Evolutionary conservation across 1,140 invertebrate genomes (phyloP).

Genomic region (Theocolax elegans): DNA sequence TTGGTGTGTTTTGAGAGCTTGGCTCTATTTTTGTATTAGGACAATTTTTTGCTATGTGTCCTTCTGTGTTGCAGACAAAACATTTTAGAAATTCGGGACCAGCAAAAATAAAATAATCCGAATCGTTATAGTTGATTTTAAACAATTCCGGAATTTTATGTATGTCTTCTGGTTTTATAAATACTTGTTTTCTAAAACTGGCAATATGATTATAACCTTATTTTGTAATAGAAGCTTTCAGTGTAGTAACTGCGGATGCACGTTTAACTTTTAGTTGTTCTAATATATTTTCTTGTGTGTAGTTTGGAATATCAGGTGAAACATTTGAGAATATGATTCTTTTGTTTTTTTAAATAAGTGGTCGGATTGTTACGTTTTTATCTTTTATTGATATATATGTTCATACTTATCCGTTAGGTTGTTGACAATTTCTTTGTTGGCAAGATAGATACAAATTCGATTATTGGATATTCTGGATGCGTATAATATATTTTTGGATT

Average conservation of each 20-base stretch:
- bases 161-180: background rate
- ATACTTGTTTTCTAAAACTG: background rate
- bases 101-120: background rate
- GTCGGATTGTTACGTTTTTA: too few species aligned
- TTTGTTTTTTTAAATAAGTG: background rate
- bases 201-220: background rate
- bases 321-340: background rate
- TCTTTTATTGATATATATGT: too few species aligned
- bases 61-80: background rate
- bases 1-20: background rate
- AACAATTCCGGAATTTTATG: background rate
- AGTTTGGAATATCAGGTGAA: too few species aligned
- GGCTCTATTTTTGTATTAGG: background rate
- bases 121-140: background rate
- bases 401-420: too few species aligned
- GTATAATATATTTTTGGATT: too few species aligned
- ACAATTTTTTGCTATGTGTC: background rate
- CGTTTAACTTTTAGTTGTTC: background rate
- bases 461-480: too few species aligned
- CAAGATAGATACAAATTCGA: background rate
- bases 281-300: background rate
- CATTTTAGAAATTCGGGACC: background rate
- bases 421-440: too few species aligned
- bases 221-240: constrained; percentile 1
- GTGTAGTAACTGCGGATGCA: background rate